phyloP scores from a whole-genome alignment of 2,797 vertebrate genomes.

The Holocentrus rufus region DNA sequence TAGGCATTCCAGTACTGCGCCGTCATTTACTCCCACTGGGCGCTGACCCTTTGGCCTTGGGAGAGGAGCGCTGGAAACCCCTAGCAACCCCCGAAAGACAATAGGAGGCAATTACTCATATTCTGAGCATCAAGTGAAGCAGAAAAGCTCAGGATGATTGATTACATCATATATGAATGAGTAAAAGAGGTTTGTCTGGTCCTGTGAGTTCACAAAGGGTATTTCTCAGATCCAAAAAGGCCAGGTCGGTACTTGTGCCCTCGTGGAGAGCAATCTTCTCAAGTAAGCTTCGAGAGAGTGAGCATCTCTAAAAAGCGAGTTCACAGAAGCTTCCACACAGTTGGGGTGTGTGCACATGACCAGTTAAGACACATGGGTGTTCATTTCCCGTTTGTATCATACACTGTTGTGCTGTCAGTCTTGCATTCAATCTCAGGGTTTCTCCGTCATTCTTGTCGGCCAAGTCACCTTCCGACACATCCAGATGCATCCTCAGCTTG shows the following conservation, averaged over 20 bases:
- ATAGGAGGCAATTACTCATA: slow-evolving; percentile 75
- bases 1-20: slow-evolving; percentile 63
- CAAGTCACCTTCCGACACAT: too few relatives aligned
- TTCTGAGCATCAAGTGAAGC: slow-evolving; percentile 67
- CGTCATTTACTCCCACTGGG: slow-evolving; percentile 66
- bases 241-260: slow-evolving; percentile 12
- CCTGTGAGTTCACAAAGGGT: slow-evolving; percentile 32
- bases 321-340: too few relatives aligned
- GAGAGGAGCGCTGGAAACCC: slow-evolving; percentile 65
- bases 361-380: slow-evolving; percentile 4
- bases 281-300: not conserved
- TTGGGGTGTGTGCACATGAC: not conserved
- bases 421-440: not conserved
- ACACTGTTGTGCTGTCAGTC: too few relatives aligned
- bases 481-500: too few relatives aligned
- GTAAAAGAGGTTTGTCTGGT: slow-evolving; percentile 36
- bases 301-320: not conserved
- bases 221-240: slow-evolving; percentile 29
- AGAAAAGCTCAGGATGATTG: slow-evolving; percentile 68
- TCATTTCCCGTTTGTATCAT: not conserved
- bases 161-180: slow-evolving; percentile 64
- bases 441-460: too few relatives aligned
- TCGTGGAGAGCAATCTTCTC: slow-evolving; percentile 8
- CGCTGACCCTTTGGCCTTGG: slow-evolving; percentile 68
- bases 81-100: slow-evolving; percentile 73